A percentile compares a stretch with the other conserved stretches of the same genome.
These are phyloP conservation scores for Leptopilina clavipes DNA, from an alignment of 1,140 invertebrate genomes.

Conservation along the genomic window DNA sequence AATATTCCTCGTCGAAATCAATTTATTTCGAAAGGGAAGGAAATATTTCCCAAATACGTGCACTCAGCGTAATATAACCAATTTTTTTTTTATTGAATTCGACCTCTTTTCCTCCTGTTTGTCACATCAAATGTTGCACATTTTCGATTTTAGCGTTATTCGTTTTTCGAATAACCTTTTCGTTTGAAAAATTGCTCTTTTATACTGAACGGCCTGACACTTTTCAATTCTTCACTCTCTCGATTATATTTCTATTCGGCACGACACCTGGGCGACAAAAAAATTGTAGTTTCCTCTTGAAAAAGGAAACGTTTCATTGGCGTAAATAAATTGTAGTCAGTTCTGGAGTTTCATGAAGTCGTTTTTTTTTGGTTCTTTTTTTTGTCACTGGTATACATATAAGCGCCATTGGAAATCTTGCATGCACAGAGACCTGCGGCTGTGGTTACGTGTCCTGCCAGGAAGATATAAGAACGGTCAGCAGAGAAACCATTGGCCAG, in stretches of 20 bases:
- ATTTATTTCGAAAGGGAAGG: no score
- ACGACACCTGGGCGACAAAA: slow-evolving; percentile 21
- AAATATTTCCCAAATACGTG: no score
- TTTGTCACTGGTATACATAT: background rate
- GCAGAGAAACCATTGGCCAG: slow-evolving; percentile 53
- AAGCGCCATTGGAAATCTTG: slow-evolving; percentile 11
- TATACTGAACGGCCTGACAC: background rate
- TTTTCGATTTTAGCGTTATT: background rate
- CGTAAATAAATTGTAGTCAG: background rate
- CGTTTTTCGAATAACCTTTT: slow-evolving; percentile 8
- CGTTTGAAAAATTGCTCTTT: slow-evolving; percentile 22
- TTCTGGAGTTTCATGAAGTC: background rate
- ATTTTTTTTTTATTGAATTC: no score
- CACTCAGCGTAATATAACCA: no score
- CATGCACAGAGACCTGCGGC: background rate
- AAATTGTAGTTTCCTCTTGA: slow-evolving; percentile 15
- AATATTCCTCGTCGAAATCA: no score
- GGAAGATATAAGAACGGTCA: slow-evolving; percentile 39
- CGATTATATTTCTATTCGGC: slow-evolving; percentile 12
- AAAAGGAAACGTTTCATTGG: background rate
- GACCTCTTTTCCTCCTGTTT: background rate
- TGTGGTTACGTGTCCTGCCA: slow-evolving; percentile 36
- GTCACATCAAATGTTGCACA: background rate
- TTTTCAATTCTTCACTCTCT: slow-evolving; percentile 26
- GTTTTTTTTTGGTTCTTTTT: background rate